phyloP scores from a whole-genome alignment of 2,113 vertebrate species.

The Scomber japonicus region DNA sequence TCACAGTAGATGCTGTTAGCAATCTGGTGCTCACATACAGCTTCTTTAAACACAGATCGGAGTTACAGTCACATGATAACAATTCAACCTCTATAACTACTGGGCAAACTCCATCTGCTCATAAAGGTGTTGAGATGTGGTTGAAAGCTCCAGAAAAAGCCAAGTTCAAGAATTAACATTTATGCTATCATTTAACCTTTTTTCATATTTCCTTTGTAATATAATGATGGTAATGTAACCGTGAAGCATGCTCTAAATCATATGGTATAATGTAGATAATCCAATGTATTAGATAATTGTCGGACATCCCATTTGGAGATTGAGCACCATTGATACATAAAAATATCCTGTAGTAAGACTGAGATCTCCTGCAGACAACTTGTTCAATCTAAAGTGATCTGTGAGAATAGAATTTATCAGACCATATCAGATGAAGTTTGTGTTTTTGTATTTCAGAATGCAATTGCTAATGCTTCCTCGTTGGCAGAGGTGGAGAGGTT shows the following conservation, averaged over 20 bases:
- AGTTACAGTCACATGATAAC: not conserved
- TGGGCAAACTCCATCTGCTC: not conserved
- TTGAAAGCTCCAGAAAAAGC: not conserved
- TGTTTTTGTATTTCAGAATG: conserved; percentile 82
- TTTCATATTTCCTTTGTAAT: not conserved
- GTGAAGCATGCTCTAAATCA: not conserved
- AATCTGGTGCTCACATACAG: too few species aligned
- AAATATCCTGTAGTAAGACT: not conserved
- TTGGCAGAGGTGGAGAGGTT: conserved; percentile 95
- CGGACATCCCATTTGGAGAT: not conserved
- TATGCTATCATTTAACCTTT: too few species aligned
- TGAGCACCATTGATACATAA: not conserved
- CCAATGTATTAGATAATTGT: not conserved
- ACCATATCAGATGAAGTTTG: not conserved
- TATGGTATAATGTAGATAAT: not conserved
- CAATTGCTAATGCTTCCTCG: conserved; percentile 94
- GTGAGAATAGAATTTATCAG: not conserved
- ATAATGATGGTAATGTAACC: not conserved
- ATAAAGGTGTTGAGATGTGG: not conserved
- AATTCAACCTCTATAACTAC: not conserved
- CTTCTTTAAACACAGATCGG: not conserved
- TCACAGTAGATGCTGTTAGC: not conserved
- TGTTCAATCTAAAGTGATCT: not conserved
- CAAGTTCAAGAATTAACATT: not conserved
- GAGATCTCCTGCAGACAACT: not conserved